Evolutionary conservation across 2,797 vertebrate genomes (phyloP), one percentile per base, ranked within the genome.

Genomic region (Austrolebias charrua): DNA sequence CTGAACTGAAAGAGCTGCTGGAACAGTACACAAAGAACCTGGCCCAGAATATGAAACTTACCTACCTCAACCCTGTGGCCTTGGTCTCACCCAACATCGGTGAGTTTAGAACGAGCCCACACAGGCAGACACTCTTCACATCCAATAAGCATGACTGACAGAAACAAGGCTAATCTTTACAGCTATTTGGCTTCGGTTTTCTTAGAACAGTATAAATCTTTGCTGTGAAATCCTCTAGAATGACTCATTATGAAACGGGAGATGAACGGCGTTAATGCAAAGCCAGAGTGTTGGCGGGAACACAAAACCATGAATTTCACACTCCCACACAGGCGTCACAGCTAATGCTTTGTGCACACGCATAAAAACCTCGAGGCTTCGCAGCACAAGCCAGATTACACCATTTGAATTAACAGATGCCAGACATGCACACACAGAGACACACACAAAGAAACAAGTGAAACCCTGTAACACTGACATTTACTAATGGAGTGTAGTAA

Each of bases 1-100:
- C 92, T 0, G 94, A 92, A 31, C 89, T 99, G 76, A 93, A 94
- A 44, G 94, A 93, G 55, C 94, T 95, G 54, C 91, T 98, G 85
- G 92, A 93, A 44, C 94, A 95, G 83, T 99, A 99, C 29, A 85
- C 94, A 0, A 93, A 94, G 84, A 97, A 93, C 0, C 89, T 99
- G 33, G 96, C 96, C 67, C 95, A 91, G 88, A 98, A 99, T 88
- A 98, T 98, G 96, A 98, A 97, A 69, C 95, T 96, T 84, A 99
- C 97, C 75, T 99, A 99, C 90, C 94, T 99, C 91, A 98, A 98
- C 80, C 98, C 98, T 0, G 92, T 99, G 4, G 96, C 95, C 0
- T 90, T 99, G 18, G 84, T 98, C 63, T 93, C 97, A 31, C 96
- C 97, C 60, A 99, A 99, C 77, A 95, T 99, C 57, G 94, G 98